These are phyloP conservation scores for Microcaecilia unicolor DNA, from an alignment of 2,797 vertebrate species.

Conservation along the genomic window DNA sequence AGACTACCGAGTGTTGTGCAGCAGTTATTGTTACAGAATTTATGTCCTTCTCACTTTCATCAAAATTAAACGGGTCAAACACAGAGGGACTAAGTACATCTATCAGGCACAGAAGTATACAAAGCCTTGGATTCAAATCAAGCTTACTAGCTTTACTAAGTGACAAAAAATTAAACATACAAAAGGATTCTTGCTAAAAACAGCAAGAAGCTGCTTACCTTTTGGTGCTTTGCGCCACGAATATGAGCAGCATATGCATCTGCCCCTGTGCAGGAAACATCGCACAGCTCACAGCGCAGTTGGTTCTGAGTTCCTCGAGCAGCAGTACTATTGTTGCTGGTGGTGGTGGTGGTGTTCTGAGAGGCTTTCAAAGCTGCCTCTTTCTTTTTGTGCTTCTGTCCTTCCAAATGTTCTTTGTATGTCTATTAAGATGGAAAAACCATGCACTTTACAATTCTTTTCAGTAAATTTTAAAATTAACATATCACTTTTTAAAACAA, in stretches of 20 bases:
- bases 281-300: slow-evolving; percentile 92
- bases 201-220: slow-evolving; percentile 71
- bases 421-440: slow-evolving; percentile 69
- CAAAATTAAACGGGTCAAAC: too few relatives aligned
- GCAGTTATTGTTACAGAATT: too few relatives aligned
- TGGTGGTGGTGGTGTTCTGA: slow-evolving; percentile 70
- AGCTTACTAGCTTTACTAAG: neutral
- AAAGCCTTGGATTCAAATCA: too few relatives aligned
- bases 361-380: slow-evolving; percentile 88
- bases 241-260: slow-evolving; percentile 94
- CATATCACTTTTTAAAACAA: too few relatives aligned
- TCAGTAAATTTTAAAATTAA: too few relatives aligned
- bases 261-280: slow-evolving; percentile 91
- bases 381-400: slow-evolving; percentile 98
- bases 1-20: too few relatives aligned
- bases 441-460: too few relatives aligned
- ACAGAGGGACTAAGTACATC: too few relatives aligned
- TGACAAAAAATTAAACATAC: too few relatives aligned
- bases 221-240: slow-evolving; percentile 94
- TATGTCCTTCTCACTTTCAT: too few relatives aligned
- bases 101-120: too few relatives aligned
- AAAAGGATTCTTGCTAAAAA: too few relatives aligned
- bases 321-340: slow-evolving; percentile 53
- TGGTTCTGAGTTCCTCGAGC: slow-evolving; percentile 88
- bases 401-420: slow-evolving; percentile 94